Base-by-base conservation (phyloP, 2,113 vertebrate species). In the Trematomus loennbergii region DNA sequence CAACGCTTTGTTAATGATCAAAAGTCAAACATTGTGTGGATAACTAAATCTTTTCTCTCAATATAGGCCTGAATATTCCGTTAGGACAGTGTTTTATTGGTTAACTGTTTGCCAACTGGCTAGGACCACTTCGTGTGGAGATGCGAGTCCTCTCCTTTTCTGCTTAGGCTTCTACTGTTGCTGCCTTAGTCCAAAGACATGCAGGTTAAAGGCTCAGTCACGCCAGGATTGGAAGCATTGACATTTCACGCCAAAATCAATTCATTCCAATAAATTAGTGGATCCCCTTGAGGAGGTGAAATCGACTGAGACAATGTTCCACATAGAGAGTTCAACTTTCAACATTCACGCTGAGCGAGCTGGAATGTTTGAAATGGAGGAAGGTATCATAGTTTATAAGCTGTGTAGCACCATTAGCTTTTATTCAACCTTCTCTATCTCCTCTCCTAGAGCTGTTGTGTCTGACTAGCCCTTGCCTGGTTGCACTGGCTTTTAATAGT, bases 191-290 rank as follows among this genome's bases (percentile, higher is more conserved):
- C 33, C 49, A 68, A 68, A 36, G 65, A 68, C 18, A 53, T 20
- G 29, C 29, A 68, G 65, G 49, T 68, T 68, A 40, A 52, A 53
- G 33, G 11, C 49, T 36, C 36, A 25, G 22, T 33, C 48, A 18
- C 48, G 33, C 11, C 46, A 66, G 4, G 13, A 65, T 29, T 52
- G 29, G 18, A 49, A 65, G 48, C 48, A 0, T 22, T 49, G 55
- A 59, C 59, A 58, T 71, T 36, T 72, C 69, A 72, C 8, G 18
- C 22, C 10, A 17, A 60, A 49, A 72, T 72, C 45, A 72, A 33
- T 72, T 49, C 5, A 59, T 48, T 13, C 46, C 29, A 16, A 13
- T 60, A 17, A 36, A 72, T 60, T 72, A 61, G 45, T 50, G 4
- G 2, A 36, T 72, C 45, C 17, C 3, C 6, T 71, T 9, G 16